Conservation (phyloP, 2,113 vertebrate species). For the Microcebus lehilahytsara region DNA sequence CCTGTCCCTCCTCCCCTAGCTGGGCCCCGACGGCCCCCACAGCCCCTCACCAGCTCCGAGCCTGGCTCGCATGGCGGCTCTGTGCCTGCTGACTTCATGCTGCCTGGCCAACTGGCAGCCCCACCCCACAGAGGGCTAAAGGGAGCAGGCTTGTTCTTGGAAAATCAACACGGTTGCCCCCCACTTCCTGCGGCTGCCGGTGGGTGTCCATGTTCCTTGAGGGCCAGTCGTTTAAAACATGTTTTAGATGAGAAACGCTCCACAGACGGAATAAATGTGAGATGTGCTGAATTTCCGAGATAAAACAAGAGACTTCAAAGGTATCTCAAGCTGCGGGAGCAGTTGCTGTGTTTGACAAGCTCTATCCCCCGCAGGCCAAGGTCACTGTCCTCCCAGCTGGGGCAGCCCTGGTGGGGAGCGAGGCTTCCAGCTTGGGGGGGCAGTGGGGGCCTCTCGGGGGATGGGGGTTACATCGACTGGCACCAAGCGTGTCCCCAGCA, state of each 20-base stretch:
- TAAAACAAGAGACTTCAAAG: constrained; percentile 64
- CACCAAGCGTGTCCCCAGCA: neutral
- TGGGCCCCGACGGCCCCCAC: accelerated
- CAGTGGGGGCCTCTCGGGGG: too few relatives aligned
- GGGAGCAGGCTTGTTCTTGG: neutral
- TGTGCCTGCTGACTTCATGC: accelerated
- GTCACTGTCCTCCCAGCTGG: neutral
- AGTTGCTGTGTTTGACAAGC: neutral
- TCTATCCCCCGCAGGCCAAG: constrained; percentile 42
- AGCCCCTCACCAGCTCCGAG: neutral
- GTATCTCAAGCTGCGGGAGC: neutral
- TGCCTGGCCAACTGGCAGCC: accelerated
- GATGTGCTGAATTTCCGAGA: constrained; percentile 21
- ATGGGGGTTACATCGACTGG: accelerated
- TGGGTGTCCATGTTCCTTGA: neutral
- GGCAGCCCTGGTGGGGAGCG: neutral
- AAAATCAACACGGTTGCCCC: neutral
- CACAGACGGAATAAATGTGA: neutral
- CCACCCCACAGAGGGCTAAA: accelerated
- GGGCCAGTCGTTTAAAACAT: neutral
- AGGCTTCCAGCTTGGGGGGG: neutral
- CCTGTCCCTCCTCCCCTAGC: too few relatives aligned
- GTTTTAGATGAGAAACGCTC: constrained; percentile 28
- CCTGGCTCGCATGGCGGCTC: neutral
- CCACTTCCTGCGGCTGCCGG: neutral